These are phyloP conservation scores for Trichechus manatus DNA, from an alignment of 2,113 vertebrate species.

Conservation along the genomic window DNA sequence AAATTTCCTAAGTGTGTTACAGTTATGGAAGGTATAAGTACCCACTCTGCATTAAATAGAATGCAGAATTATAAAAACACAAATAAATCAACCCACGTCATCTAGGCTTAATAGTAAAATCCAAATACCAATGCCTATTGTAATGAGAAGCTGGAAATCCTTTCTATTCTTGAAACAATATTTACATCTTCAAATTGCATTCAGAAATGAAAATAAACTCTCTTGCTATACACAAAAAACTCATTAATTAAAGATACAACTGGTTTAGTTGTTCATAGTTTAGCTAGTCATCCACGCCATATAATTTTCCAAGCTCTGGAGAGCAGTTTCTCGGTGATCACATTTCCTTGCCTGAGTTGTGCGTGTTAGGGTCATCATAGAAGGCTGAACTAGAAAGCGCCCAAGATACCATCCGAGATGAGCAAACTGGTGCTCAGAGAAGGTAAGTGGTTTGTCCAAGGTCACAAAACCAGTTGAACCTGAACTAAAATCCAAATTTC, in stretches of 20 bases:
- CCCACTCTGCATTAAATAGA: neutral
- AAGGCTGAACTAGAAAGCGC: neutral
- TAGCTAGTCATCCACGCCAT: neutral
- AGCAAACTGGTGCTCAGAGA: neutral
- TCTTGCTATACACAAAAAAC: neutral
- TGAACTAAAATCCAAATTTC: neutral
- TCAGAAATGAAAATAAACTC: neutral
- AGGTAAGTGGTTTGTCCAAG: neutral
- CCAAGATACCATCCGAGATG: neutral
- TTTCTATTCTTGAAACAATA: constrained; percentile 21
- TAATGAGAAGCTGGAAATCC: constrained; percentile 15
- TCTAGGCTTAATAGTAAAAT: constrained; percentile 18
- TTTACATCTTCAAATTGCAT: constrained; percentile 17
- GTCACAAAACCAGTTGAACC: constrained; percentile 3
- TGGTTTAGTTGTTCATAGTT: neutral
- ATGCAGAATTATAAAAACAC: neutral
- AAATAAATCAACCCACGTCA: neutral
- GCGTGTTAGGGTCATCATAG: neutral
- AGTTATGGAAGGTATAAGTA: neutral
- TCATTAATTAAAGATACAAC: neutral
- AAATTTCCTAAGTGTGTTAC: constrained; percentile 9
- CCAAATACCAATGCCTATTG: neutral
- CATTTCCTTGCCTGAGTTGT: neutral
- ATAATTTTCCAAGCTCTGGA: neutral
- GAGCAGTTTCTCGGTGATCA: neutral